phyloP scores from a whole-genome alignment of 2,797 vertebrate genomes.

The Falco novaeseelandiae region DNA sequence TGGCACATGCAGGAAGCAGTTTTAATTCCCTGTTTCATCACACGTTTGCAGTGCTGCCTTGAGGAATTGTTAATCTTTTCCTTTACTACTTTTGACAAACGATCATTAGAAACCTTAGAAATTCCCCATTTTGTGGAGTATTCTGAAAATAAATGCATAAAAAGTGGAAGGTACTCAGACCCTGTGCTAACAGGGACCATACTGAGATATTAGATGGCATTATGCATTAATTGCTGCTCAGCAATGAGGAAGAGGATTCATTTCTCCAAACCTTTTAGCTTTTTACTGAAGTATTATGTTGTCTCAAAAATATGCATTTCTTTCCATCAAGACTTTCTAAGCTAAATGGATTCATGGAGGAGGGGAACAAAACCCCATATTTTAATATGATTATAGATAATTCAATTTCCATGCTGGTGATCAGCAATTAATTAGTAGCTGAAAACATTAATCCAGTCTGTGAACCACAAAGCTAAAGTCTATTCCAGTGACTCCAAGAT shows the following conservation, averaged over 20 bases:
- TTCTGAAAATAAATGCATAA: not conserved
- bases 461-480: conserved; percentile 56
- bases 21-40: not conserved
- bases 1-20: not conserved
- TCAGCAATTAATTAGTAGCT: conserved; percentile 67
- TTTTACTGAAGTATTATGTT: not conserved
- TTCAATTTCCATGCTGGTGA: conserved; percentile 64
- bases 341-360: not conserved
- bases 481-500: conserved; percentile 52
- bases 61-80: not conserved
- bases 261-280: not conserved
- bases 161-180: not conserved
- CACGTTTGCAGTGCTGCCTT: not conserved
- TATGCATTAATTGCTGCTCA: not conserved
- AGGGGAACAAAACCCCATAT: conserved; percentile 35
- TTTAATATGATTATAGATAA: conserved; percentile 71
- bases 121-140: not conserved
- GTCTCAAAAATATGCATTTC: conserved; percentile 43
- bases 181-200: not conserved
- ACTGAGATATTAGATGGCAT: not conserved
- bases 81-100: not conserved
- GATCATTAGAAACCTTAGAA: not conserved
- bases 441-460: conserved; percentile 64
- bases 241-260: not conserved
- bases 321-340: conserved; percentile 40